These are phyloP conservation scores for Sander lucioperca DNA, from an alignment of 2,113 vertebrate genomes.

Conservation along the genomic window DNA sequence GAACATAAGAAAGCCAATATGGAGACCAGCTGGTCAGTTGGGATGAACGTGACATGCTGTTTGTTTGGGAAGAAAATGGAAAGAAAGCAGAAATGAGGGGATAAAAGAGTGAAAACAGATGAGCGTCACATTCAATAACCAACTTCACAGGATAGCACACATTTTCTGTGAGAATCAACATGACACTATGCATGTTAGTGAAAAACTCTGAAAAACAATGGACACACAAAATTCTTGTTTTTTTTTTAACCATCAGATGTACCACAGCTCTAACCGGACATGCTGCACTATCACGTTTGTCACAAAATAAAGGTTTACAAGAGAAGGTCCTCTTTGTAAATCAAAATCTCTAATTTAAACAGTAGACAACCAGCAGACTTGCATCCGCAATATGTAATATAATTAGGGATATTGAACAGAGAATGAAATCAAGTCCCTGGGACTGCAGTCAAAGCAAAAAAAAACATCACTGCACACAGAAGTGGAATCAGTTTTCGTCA, in stretches of 20 bases:
- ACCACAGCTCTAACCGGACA: constrained; percentile 38
- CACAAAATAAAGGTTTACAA: constrained; percentile 21
- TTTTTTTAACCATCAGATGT: constrained; percentile 42
- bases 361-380: constrained; percentile 33
- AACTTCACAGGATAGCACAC: constrained; percentile 18
- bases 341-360: constrained; percentile 33
- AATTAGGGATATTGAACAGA: constrained; percentile 32
- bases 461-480: constrained; percentile 19
- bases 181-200: constrained; percentile 1
- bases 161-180: constrained; percentile 50
- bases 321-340: constrained; percentile 29
- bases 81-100: constrained; percentile 42
- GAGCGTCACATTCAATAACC: constrained; percentile 58
- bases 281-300: constrained; percentile 29
- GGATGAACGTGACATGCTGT: constrained; percentile 74
- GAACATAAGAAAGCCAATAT: constrained; percentile 78
- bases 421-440: constrained; percentile 54
- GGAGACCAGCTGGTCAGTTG: constrained; percentile 79
- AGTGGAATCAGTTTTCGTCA: background rate
- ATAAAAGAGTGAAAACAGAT: constrained; percentile 74
- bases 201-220: constrained; percentile 11
- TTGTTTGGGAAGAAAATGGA: constrained; percentile 64
- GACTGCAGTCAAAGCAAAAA: constrained; percentile 32
- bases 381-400: constrained; percentile 44
- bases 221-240: constrained; percentile 11